Base-by-base conservation (phyloP, 2,797 vertebrate species). In the Lates japonicus region DNA sequence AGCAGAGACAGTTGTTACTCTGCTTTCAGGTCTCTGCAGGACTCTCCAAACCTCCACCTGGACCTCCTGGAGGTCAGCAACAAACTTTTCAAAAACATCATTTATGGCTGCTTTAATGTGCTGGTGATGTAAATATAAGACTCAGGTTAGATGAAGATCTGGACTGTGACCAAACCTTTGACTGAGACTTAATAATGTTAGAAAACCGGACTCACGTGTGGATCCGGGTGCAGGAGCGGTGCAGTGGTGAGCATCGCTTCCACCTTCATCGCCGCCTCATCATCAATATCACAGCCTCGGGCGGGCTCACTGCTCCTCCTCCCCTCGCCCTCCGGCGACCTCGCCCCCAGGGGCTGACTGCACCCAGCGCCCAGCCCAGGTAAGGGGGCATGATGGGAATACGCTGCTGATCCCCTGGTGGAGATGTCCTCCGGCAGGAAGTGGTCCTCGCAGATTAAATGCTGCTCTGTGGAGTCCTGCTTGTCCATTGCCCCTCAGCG, bases 371-470 rank as follows among this genome's bases (percentile, higher is more conserved):
- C 74, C 66, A 84, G 29, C 1, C 91, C 68, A 81, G 84, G 57
- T 48, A 88, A 1, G 87, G 90, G 5, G 92, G 90, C 92, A 93
- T 93, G 84, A 93, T 88, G 78, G 92, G 92, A 10, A 93, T 91
- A 74, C 88, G 0, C 52, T 33, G 48, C 25, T 81, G 69, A 93
- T 60, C 1, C 76, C 88, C 0, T 6, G 8, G 3, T 3, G 3
- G 74, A 48, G 73, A 93, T 62, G 81, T 93, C 90, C 65, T 91
- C 88, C 0, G 92, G 87, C 67, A 93, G 78, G 82, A 93, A 93
- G 84, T 93, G 92, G 71, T 93, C 92, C 14, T 93, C 90, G 1
- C 92, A 93, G 87, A 93, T 93, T 0, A 79, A 0, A 2, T 79
- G 82, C 64, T 83, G 76, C 59, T 90, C 86, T 0, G 66, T 3